These are phyloP conservation scores for Blera fallax DNA, from an alignment of 2,888 invertebrate species.

Conservation along the genomic window DNA sequence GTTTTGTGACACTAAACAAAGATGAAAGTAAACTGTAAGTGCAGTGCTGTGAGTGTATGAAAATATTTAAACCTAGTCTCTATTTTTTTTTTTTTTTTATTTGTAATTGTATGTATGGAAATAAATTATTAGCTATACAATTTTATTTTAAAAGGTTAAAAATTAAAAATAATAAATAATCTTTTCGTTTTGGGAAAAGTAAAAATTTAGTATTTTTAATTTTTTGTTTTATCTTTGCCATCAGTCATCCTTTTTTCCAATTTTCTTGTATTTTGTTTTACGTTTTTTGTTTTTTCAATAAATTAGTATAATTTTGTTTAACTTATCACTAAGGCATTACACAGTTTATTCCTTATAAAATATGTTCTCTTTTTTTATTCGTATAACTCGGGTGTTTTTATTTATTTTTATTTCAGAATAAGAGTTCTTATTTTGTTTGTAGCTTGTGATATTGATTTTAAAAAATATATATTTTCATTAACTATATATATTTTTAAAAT, in stretches of 20 bases:
- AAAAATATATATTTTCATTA: conserved; percentile 58
- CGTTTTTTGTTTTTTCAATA: conserved; percentile 30
- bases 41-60: not conserved
- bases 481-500: conserved; percentile 71
- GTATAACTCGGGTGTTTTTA: conserved; percentile 24
- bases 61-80: conserved; percentile 4
- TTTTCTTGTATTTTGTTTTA: conserved; percentile 29
- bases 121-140: conserved; percentile 59
- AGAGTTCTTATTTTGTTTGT: conserved; percentile 19
- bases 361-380: conserved; percentile 14
- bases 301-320: conserved; percentile 54
- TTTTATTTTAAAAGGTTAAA: conserved; percentile 24
- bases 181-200: no score
- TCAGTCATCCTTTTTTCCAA: no score
- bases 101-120: not conserved
- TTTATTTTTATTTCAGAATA: conserved; percentile 21
- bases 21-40: conserved; percentile 14
- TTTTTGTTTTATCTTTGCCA: conserved; percentile 5
- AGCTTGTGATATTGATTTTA: conserved; percentile 64
- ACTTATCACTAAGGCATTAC: conserved; percentile 51
- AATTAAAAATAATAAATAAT: conserved; percentile 52
- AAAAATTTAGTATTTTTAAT: conserved; percentile 53
- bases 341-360: conserved; percentile 57
- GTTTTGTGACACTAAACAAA: conserved; percentile 58
- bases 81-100: conserved; percentile 13